A percentile compares a stretch with the other conserved stretches of the same genome.
phyloP scores from a whole-genome alignment of 2,113 vertebrate genomes.

The Tychaedon coryphoeus region DNA sequence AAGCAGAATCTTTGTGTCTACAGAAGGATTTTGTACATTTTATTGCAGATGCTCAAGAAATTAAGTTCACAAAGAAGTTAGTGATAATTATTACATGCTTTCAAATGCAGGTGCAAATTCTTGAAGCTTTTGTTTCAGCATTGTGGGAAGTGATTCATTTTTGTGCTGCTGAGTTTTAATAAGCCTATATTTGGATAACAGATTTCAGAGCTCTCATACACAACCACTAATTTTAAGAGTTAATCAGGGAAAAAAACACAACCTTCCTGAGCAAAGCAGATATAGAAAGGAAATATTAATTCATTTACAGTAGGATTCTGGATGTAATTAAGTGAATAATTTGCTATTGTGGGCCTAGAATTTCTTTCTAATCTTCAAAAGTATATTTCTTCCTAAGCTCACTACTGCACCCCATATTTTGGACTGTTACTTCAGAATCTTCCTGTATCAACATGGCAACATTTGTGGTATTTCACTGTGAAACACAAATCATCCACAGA shows the following conservation, averaged over 20 bases:
- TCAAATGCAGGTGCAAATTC: not conserved
- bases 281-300: not conserved
- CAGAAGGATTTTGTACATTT: not conserved
- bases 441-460: not conserved
- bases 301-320: not conserved
- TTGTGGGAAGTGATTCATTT: not conserved
- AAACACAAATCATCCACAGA: not conserved
- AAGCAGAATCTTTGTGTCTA: not conserved
- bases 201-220: not conserved
- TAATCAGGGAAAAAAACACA: not conserved
- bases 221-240: not conserved
- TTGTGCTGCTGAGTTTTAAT: not conserved
- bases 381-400: not conserved
- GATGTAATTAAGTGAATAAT: not conserved
- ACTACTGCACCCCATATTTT: not conserved
- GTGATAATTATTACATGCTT: not conserved
- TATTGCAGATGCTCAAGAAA: not conserved
- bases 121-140: conserved; percentile 1
- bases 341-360: not conserved
- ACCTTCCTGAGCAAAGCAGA: not conserved
- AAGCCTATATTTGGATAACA: not conserved
- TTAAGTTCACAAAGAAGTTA: not conserved
- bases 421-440: not conserved
- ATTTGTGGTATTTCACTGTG: not conserved
- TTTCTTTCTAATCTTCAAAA: not conserved